Conservation (phyloP, 2,888 invertebrate genomes). For the Alviniconcha strummeri region DNA sequence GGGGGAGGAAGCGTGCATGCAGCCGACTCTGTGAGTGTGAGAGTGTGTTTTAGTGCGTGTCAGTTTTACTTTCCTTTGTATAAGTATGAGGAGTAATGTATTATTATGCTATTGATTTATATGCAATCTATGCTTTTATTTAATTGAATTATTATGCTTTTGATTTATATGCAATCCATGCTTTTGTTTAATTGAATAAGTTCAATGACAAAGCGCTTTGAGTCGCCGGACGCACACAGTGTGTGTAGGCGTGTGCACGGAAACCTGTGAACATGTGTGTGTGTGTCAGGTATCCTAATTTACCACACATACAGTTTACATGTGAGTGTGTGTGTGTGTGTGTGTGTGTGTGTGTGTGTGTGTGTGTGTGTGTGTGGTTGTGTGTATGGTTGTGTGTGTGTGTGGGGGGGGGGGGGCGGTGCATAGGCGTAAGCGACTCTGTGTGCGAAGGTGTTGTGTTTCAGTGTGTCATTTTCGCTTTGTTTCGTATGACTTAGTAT, state of each 20-base stretch:
- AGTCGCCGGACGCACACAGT: too few species aligned
- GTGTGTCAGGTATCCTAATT: background rate
- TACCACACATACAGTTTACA: too few species aligned
- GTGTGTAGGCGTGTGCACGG: background rate
- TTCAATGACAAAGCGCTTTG: too few species aligned
- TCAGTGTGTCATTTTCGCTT: background rate
- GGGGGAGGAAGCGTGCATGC: background rate
- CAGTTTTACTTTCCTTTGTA: too few species aligned
- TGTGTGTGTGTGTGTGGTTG: background rate
- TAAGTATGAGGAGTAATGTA: too few species aligned
- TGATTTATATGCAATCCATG: background rate
- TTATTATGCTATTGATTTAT: too few species aligned
- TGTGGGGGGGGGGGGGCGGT: background rate
- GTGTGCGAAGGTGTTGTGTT: background rate
- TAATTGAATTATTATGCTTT: too few species aligned
- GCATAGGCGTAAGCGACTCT: background rate
- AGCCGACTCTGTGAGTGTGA: background rate
- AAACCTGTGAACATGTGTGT: background rate
- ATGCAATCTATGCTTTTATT: too few species aligned
- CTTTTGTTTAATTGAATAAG: too few species aligned
- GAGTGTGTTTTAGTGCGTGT: background rate
- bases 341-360: slow-evolving; percentile 1
- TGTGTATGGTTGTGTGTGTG: too few species aligned
- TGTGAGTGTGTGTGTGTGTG: too few species aligned
- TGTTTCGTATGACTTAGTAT: background rate